Evolutionary conservation across 2,113 vertebrate genomes (phyloP).

Genomic region (Naja naja): DNA sequence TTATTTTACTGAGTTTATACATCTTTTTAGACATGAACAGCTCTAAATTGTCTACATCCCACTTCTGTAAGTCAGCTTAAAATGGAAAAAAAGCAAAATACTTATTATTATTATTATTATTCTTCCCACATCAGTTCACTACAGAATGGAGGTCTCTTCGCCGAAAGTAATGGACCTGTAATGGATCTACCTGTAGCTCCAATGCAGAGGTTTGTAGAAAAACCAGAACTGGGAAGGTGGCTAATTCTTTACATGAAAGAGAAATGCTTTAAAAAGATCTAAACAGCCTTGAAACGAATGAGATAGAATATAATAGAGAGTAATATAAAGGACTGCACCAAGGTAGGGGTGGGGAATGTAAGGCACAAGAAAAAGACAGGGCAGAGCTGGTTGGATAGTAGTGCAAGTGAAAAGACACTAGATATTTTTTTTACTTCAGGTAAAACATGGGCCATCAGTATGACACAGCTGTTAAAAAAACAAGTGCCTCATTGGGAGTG

Average conservation of each 20-base stretch:
- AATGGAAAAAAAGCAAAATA: background rate
- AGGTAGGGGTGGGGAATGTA: background rate
- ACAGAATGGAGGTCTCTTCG: background rate
- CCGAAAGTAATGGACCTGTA: background rate
- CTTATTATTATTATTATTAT: background rate
- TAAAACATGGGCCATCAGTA: background rate
- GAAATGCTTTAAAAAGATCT: background rate
- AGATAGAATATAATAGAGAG: background rate
- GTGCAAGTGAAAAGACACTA: background rate
- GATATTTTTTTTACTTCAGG: background rate
- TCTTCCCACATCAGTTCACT: background rate
- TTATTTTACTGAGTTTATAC: background rate
- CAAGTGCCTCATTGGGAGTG: background rate
- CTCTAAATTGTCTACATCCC: background rate
- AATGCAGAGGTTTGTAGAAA: background rate
- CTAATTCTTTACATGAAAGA: background rate
- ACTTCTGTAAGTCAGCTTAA: background rate
- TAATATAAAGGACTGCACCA: background rate
- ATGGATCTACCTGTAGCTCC: background rate
- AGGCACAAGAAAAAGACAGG: background rate
- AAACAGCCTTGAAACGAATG: background rate
- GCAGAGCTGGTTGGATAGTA: background rate
- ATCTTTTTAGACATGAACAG: background rate
- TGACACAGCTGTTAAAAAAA: background rate
- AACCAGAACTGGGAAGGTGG: background rate